Conservation (phyloP, 2,888 invertebrate genomes). For the Peribatodes rhomboidaria region DNA sequence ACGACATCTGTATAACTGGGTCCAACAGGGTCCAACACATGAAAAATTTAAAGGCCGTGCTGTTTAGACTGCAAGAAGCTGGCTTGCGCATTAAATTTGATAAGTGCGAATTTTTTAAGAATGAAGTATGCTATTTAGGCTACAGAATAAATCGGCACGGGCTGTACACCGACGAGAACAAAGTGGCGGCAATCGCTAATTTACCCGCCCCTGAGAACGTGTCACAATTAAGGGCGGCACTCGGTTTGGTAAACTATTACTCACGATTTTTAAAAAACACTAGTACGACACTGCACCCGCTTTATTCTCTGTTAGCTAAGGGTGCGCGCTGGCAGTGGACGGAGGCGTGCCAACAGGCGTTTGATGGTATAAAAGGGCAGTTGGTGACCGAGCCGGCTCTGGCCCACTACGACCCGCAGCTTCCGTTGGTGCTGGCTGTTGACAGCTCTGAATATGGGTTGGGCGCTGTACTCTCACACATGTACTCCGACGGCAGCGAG, state of each 20-base stretch:
- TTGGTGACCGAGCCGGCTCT: conserved; percentile 34
- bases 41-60: not conserved
- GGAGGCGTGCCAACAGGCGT: no score
- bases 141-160: conserved; percentile 33
- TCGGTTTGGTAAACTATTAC: no score
- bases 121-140: conserved; percentile 39
- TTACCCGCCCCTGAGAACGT: no score
- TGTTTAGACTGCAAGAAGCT: conserved; percentile 1
- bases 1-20: conserved; percentile 22
- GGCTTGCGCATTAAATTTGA: conserved; percentile 12
- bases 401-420: conserved; percentile 31
- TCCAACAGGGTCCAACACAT: not conserved
- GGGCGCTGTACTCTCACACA: conserved; percentile 46
- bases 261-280: no score
- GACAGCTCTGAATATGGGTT: conserved; percentile 34
- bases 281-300: conserved; percentile 37
- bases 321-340: no score
- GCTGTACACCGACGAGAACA: no score
- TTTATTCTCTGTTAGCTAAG: no score
- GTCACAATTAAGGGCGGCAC: no score
- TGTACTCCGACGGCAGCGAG: conserved; percentile 42
- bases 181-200: no score
- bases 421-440: conserved; percentile 40
- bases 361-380: conserved; percentile 30
- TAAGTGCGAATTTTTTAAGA: conserved; percentile 24